Percentiles rank a stretch among this genome's conserved stretches.
phyloP scores from a whole-genome alignment of 1,140 invertebrate species.

The Paraescarpia echinospica region DNA sequence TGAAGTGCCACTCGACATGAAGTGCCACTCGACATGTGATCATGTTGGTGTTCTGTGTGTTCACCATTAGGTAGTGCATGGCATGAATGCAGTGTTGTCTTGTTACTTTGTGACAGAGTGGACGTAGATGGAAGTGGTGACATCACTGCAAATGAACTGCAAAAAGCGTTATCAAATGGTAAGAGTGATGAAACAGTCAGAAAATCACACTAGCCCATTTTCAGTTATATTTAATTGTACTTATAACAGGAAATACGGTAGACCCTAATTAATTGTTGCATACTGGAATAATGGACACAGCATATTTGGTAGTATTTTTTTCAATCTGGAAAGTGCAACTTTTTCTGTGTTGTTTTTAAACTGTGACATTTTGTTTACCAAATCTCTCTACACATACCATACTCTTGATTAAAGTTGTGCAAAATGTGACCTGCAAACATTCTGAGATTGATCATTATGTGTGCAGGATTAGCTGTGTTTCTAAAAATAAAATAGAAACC shows the following conservation, averaged over 20 bases:
- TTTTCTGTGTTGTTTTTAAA: no score
- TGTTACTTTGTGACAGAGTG: conserved; percentile 66
- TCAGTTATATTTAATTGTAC: not conserved
- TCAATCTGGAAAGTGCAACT: not conserved
- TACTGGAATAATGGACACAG: not conserved
- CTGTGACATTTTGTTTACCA: no score
- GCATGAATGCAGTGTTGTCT: not conserved
- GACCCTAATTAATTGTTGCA: not conserved
- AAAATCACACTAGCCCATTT: not conserved
- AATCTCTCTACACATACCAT: not conserved
- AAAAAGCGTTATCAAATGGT: conserved; percentile 89
- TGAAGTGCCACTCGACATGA: not conserved
- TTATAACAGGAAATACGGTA: not conserved
- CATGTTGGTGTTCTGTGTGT: no score
- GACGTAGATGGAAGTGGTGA: conserved; percentile 90
- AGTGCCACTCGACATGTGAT: not conserved
- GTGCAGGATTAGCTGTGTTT: no score
- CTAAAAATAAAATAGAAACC: no score
- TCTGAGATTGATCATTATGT: no score
- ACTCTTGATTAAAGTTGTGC: not conserved
- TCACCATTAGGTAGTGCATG: not conserved
- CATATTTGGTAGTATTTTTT: conserved; percentile 7
- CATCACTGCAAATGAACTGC: conserved; percentile 88
- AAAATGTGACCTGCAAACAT: not conserved
- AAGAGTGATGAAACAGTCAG: conserved; percentile 30